Evolutionary conservation across 2,888 invertebrate species (phyloP).

Genomic region (Cantharis lateralis): DNA sequence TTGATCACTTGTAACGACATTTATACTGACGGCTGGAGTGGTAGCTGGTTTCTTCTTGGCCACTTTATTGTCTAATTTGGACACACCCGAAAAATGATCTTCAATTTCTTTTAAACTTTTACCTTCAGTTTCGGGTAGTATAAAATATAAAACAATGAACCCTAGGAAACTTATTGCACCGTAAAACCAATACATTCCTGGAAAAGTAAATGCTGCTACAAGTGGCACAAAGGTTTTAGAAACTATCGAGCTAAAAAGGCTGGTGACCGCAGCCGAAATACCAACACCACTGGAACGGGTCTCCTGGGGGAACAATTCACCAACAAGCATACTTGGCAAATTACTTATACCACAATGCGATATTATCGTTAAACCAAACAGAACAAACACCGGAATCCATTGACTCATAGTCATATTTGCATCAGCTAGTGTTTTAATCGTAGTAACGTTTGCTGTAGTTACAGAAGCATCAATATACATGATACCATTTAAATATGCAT

Average conservation of each 20-base stretch:
- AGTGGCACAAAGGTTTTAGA: conserved; percentile 76
- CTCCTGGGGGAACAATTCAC: conserved; percentile 74
- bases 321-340: conserved; percentile 80
- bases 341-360: conserved; percentile 72
- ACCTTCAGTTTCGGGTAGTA: conserved; percentile 83
- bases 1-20: neutral
- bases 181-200: conserved; percentile 76
- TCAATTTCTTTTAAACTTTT: conserved; percentile 73
- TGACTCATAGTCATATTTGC: conserved; percentile 18
- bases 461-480: neutral
- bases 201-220: conserved; percentile 65
- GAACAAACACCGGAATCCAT: conserved; percentile 72
- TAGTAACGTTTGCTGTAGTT: neutral
- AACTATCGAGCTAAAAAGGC: conserved; percentile 74
- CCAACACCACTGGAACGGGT: conserved; percentile 76
- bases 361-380: conserved; percentile 70
- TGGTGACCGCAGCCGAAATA: conserved; percentile 72
- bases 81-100: conserved; percentile 68
- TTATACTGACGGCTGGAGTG: conserved; percentile 32
- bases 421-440: neutral
- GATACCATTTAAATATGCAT: conserved; percentile 53
- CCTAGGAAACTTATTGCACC: conserved; percentile 67
- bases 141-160: conserved; percentile 66
- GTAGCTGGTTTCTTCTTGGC: conserved; percentile 35
- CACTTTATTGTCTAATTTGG: conserved; percentile 58